These are phyloP conservation scores for Stenchaetothrips biformis DNA, from an alignment of 2,888 invertebrate genomes.

Conservation along the genomic window DNA sequence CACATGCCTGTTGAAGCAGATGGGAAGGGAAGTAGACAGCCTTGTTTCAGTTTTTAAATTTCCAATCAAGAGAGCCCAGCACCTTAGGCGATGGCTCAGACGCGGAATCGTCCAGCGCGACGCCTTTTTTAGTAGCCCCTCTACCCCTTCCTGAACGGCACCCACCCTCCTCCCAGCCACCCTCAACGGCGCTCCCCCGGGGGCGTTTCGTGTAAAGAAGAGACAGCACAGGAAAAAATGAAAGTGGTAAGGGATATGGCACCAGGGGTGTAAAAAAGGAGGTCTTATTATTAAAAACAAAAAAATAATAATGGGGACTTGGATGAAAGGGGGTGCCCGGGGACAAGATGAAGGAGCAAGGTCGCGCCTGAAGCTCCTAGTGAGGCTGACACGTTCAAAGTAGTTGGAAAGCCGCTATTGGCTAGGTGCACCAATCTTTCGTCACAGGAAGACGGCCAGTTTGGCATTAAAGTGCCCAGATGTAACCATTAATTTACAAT, in stretches of 20 bases:
- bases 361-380: neutral
- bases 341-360: slow-evolving; percentile 10
- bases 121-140: neutral
- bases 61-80: slow-evolving; percentile 8
- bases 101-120: neutral
- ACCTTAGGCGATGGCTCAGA: neutral
- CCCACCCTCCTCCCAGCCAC: neutral
- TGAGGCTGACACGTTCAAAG: neutral
- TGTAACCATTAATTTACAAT: no score
- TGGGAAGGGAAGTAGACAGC: neutral
- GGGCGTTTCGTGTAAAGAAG: slow-evolving; percentile 5
- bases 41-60: neutral
- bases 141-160: neutral
- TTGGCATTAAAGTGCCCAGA: no score
- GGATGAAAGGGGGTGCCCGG: neutral
- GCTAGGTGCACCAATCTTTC: no score
- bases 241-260: slow-evolving; percentile 24
- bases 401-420: no score
- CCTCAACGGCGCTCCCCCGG: neutral
- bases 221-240: slow-evolving; percentile 3
- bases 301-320: slow-evolving; percentile 15
- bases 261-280: slow-evolving; percentile 22
- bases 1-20: neutral
- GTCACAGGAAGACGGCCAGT: no score
- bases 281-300: slow-evolving; percentile 24